Percentiles rank a stretch among this genome's conserved stretches.
These are phyloP conservation scores for Globia sparganii DNA, from an alignment of 2,888 invertebrate genomes.

Conservation along the genomic window DNA sequence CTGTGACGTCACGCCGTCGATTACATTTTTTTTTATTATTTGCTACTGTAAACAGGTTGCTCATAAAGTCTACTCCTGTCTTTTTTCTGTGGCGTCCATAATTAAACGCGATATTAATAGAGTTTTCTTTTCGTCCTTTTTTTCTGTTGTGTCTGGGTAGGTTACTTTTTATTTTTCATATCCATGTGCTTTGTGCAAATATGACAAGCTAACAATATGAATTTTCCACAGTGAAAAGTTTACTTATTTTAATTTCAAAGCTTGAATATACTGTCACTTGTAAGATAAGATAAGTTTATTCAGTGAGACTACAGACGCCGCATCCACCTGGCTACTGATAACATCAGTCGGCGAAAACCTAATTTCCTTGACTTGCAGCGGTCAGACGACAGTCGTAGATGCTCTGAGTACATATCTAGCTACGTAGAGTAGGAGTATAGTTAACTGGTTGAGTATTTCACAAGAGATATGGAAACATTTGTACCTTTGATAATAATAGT, in stretches of 20 bases:
- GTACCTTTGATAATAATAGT: neutral
- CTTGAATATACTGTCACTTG: neutral
- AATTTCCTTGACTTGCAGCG: conserved; percentile 56
- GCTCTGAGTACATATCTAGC: conserved; percentile 10
- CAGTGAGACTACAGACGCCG: conserved; percentile 21
- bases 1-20: conserved; percentile 86
- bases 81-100: conserved; percentile 74
- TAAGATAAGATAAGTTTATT: conserved; percentile 34
- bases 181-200: neutral
- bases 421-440: neutral
- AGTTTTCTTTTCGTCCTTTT: conserved; percentile 61
- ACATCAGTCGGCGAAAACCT: conserved; percentile 50
- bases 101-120: conserved; percentile 71
- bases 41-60: conserved; percentile 84
- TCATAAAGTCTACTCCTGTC: conserved; percentile 83
- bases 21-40: conserved; percentile 84
- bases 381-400: conserved; percentile 48
- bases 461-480: neutral
- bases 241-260: neutral
- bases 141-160: conserved; percentile 56
- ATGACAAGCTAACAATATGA: neutral
- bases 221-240: neutral
- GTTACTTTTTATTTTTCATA: conserved; percentile 33
- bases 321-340: conserved; percentile 43
- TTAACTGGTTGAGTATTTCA: conserved; percentile 9